Percentiles rank a stretch among this genome's conserved stretches.
phyloP scores from a whole-genome alignment of 2,888 invertebrate species.

The Drosophila conformis region DNA sequence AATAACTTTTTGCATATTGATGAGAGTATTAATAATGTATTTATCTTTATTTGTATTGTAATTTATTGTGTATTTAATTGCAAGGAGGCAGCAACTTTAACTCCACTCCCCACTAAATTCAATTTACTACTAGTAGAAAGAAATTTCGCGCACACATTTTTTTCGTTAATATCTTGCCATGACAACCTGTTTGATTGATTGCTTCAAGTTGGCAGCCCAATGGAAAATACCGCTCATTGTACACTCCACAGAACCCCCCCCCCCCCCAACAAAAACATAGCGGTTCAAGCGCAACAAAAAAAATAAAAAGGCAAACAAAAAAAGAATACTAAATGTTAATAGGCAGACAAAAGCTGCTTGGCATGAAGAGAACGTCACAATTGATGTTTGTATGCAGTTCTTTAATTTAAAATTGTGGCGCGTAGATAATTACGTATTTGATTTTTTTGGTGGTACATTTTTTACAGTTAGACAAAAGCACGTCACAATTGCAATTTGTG shows the following conservation, averaged over 20 bases:
- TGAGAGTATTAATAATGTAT: background rate
- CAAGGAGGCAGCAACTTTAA: background rate
- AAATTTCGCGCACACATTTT: conserved; percentile 21
- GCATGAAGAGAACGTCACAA: background rate
- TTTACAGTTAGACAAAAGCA: background rate
- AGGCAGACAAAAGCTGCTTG: conserved; percentile 6
- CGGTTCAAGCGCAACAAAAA: conserved; percentile 8
- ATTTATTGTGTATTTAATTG: background rate
- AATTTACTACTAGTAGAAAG: conserved; percentile 7
- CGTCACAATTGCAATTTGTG: background rate
- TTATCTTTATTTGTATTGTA: background rate
- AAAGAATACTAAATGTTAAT: conserved; percentile 15
- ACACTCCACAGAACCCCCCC: background rate
- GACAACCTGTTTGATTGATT: conserved; percentile 20
- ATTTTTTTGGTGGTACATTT: background rate
- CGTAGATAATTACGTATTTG: background rate
- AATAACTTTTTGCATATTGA: background rate
- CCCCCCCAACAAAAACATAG: background rate
- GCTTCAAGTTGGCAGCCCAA: conserved; percentile 15
- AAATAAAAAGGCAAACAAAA: conserved; percentile 10
- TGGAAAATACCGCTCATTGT: conserved; percentile 26
- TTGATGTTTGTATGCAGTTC: background rate
- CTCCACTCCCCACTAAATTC: conserved; percentile 15
- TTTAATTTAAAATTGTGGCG: background rate
- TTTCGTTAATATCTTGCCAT: conserved; percentile 6